A percentile compares a stretch with the other conserved stretches of the same genome.
phyloP scores from a whole-genome alignment of 2,113 vertebrate species.

The Siniperca knerii region DNA sequence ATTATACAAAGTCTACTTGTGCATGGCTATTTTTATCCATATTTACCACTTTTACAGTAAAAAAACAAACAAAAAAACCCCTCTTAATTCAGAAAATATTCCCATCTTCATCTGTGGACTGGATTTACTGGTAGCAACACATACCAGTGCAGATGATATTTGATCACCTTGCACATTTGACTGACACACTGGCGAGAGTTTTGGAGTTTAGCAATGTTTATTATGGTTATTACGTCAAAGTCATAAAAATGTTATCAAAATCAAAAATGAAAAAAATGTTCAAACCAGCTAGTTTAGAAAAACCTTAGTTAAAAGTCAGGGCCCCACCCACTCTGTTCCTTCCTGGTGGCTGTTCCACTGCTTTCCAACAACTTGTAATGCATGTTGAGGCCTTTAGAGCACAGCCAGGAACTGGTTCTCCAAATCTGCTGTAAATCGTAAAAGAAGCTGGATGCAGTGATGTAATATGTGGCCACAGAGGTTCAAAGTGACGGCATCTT shows the following conservation, averaged over 20 bases:
- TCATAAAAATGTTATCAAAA: neutral
- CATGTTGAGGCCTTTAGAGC: constrained; percentile 3
- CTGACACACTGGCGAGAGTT: neutral
- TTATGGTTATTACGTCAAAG: neutral
- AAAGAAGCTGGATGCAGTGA: constrained; percentile 8
- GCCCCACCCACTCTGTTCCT: neutral
- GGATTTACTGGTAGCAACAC: neutral
- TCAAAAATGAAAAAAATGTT: neutral
- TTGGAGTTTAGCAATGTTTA: neutral
- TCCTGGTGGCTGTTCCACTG: neutral
- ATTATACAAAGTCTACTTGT: neutral
- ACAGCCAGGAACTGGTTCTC: neutral
- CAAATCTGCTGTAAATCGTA: neutral
- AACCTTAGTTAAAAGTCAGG: neutral
- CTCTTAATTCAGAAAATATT: neutral
- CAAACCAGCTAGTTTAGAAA: neutral
- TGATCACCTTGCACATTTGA: neutral
- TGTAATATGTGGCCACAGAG: constrained; percentile 22
- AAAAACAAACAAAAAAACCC: neutral
- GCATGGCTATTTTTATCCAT: neutral
- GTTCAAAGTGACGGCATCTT: constrained; percentile 18
- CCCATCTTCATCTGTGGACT: neutral
- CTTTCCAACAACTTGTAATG: constrained; percentile 6
- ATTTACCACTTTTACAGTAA: neutral
- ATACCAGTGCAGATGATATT: neutral